Conservation (phyloP, 2,888 invertebrate genomes). For the Petrophora chlorosata region DNA sequence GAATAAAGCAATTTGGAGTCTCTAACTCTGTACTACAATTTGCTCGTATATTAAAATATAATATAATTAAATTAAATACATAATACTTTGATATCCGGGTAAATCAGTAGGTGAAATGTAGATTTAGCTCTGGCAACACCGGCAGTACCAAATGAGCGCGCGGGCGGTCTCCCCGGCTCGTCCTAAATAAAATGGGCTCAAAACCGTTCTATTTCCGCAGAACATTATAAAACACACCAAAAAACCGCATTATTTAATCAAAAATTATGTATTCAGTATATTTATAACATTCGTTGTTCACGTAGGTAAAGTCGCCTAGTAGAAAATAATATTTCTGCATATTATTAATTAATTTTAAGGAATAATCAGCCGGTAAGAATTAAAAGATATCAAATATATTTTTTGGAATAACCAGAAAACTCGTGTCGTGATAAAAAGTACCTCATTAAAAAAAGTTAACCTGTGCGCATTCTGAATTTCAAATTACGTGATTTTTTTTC, state of each 20-base stretch:
- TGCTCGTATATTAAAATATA: no score
- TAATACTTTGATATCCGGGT: conserved; percentile 8
- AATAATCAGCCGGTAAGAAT: conserved; percentile 35
- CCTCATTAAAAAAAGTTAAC: conserved; percentile 16
- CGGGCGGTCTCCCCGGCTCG: conserved; percentile 52
- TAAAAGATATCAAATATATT: conserved; percentile 11
- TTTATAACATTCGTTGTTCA: conserved; percentile 69
- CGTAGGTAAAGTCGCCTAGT: conserved; percentile 43
- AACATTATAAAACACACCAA: conserved; percentile 56
- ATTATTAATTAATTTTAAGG: conserved; percentile 17
- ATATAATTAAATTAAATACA: background rate
- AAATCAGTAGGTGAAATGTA: conserved; percentile 37
- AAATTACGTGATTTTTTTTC: conserved; percentile 23
- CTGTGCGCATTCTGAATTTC: conserved; percentile 22
- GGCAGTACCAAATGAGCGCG: conserved; percentile 60
- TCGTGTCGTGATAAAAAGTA: conserved; percentile 22
- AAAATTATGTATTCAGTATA: conserved; percentile 61
- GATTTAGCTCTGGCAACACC: conserved; percentile 46
- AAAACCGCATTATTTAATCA: conserved; percentile 41
- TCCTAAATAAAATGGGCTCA: conserved; percentile 57
- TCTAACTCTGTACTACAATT: no score
- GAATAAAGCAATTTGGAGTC: no score
- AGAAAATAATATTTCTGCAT: conserved; percentile 16
- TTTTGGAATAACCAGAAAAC: background rate
- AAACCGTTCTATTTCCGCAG: conserved; percentile 51